These are phyloP conservation scores for Tokudaia tokunoshimensis DNA, from an alignment of 2,797 vertebrate species.

Conservation along the genomic window DNA sequence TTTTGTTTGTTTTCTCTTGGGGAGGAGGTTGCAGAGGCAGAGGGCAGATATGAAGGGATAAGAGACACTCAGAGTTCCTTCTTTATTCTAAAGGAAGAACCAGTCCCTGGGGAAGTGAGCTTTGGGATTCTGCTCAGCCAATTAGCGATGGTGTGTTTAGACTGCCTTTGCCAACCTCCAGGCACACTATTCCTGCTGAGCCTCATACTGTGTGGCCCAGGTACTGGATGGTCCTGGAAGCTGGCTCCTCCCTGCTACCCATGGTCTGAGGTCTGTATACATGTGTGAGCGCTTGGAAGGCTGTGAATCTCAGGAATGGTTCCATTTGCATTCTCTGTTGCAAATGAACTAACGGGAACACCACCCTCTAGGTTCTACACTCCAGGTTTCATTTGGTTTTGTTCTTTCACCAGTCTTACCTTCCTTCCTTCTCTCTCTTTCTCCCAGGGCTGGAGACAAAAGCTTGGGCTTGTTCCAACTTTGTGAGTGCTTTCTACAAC, in stretches of 20 bases:
- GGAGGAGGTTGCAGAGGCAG: neutral
- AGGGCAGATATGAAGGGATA: neutral
- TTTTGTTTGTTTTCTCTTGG: neutral
- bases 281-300: neutral
- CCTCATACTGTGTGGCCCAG: neutral
- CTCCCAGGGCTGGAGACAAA: neutral
- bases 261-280: neutral
- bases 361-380: neutral
- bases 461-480: neutral
- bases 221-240: neutral
- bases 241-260: neutral
- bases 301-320: neutral
- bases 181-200: accelerated
- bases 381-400: neutral
- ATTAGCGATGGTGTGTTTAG: neutral
- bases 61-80: neutral
- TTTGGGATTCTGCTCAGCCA: neutral
- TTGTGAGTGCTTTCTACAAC: neutral
- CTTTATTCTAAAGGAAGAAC: neutral
- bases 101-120: neutral
- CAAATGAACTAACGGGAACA: neutral
- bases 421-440: neutral
- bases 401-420: no score
- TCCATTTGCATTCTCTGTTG: neutral
- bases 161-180: neutral